These are phyloP conservation scores for Tuta absoluta DNA, from an alignment of 2,888 invertebrate species.

Conservation along the genomic window DNA sequence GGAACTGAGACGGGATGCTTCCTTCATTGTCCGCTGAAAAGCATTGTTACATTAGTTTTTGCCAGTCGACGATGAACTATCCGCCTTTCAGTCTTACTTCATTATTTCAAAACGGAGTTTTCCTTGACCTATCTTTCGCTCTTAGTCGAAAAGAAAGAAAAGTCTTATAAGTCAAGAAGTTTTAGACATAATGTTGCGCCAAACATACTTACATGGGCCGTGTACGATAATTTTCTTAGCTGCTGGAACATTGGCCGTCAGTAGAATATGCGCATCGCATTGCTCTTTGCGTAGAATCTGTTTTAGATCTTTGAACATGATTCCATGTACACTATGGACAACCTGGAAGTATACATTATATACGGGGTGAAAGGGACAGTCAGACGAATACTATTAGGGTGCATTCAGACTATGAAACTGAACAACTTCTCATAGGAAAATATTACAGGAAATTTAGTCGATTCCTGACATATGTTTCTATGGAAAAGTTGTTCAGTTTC, in stretches of 20 bases:
- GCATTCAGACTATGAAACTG: no score
- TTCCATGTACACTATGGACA: conserved; percentile 98
- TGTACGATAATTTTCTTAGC: conserved; percentile 99
- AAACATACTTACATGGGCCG: conserved; percentile 81
- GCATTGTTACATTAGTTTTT: neutral
- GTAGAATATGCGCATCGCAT: conserved; percentile 97
- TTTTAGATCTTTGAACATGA: conserved; percentile 99
- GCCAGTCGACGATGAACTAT: no score
- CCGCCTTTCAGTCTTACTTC: no score
- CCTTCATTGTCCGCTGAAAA: conserved; percentile 89
- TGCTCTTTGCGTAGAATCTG: conserved; percentile 99
- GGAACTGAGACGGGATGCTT: conserved; percentile 98
- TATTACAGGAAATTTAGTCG: no score
- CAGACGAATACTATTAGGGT: no score
- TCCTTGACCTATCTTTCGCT: neutral
- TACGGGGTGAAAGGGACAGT: no score
- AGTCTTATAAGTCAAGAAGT: no score
- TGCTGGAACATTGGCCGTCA: conserved; percentile 99
- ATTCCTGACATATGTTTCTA: no score
- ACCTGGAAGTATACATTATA: conserved; percentile 83
- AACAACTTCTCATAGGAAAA: no score
- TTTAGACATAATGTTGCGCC: no score
- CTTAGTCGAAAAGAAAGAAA: neutral
- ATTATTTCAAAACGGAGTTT: no score
- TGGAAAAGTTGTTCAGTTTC: no score